These are phyloP conservation scores for Synanthedon tipuliformis DNA, from an alignment of 2,888 invertebrate species.

Conservation along the genomic window DNA sequence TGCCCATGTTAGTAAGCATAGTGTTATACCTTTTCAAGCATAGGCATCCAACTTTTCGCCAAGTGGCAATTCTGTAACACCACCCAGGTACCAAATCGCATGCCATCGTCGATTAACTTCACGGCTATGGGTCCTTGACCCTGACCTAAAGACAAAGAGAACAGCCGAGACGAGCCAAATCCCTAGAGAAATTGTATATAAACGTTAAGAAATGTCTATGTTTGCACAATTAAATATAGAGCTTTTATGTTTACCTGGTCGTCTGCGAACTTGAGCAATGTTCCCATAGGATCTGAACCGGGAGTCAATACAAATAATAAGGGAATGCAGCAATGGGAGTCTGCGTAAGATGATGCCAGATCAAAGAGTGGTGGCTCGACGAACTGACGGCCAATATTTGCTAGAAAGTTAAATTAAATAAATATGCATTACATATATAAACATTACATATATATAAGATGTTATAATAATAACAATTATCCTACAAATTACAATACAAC, in stretches of 20 bases:
- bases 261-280: slow-evolving; percentile 90
- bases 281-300: slow-evolving; percentile 92
- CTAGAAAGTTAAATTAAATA: slow-evolving; percentile 30
- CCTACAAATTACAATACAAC: no score
- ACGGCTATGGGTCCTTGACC: slow-evolving; percentile 94
- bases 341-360: slow-evolving; percentile 82
- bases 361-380: slow-evolving; percentile 94
- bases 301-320: slow-evolving; percentile 92
- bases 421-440: no score
- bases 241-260: slow-evolving; percentile 71
- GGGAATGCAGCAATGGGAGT: slow-evolving; percentile 90
- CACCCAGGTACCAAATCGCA: slow-evolving; percentile 90
- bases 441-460: no score
- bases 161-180: slow-evolving; percentile 79
- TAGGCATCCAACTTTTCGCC: slow-evolving; percentile 95
- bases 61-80: slow-evolving; percentile 96
- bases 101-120: slow-evolving; percentile 85
- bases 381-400: slow-evolving; percentile 80
- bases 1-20: not conserved
- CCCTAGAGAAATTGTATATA: slow-evolving; percentile 52
- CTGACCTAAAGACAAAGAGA: slow-evolving; percentile 90
- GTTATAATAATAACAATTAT: no score
- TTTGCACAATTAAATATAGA: not conserved
- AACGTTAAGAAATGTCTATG: not conserved
- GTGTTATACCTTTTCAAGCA: slow-evolving; percentile 81